phyloP scores from a whole-genome alignment of 2,113 vertebrate genomes.

The Petromus typicus region DNA sequence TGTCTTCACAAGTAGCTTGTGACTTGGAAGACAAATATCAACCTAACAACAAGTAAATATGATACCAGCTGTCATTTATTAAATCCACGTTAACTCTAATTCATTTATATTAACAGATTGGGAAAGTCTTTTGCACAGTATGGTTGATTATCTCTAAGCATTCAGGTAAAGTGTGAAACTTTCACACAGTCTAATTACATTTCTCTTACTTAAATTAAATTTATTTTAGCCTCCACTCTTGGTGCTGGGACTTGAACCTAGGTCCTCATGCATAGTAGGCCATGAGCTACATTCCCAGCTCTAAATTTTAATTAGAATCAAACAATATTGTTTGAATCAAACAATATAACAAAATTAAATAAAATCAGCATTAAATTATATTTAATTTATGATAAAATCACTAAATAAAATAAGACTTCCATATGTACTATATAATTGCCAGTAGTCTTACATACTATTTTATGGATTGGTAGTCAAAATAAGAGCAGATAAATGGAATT shows the following conservation, averaged over 20 bases:
- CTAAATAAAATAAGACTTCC: slow-evolving; percentile 3
- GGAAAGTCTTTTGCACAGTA: slow-evolving; percentile 67
- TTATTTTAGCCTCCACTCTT: background rate
- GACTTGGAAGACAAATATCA: slow-evolving; percentile 61
- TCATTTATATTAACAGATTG: slow-evolving; percentile 42
- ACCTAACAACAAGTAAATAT: slow-evolving; percentile 57
- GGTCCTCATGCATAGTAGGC: background rate
- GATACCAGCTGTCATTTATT: slow-evolving; percentile 27
- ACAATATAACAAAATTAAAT: background rate
- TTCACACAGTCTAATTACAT: background rate
- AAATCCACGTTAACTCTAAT: slow-evolving; percentile 67
- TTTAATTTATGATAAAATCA: background rate
- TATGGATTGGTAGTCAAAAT: background rate
- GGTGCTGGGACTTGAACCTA: background rate
- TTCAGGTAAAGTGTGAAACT: slow-evolving; percentile 63
- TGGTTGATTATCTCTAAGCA: background rate
- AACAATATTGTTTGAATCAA: slow-evolving; percentile 18
- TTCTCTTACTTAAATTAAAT: slow-evolving; percentile 20
- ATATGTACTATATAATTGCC: background rate
- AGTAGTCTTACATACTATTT: background rate
- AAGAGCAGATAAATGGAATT: background rate
- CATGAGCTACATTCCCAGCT: background rate
- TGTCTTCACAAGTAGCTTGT: slow-evolving; percentile 48
- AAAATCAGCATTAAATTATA: background rate
- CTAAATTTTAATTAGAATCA: slow-evolving; percentile 43